These are phyloP conservation scores for Oxyruncus cristatus DNA, from an alignment of 2,113 vertebrate genomes.

Conservation along the genomic window DNA sequence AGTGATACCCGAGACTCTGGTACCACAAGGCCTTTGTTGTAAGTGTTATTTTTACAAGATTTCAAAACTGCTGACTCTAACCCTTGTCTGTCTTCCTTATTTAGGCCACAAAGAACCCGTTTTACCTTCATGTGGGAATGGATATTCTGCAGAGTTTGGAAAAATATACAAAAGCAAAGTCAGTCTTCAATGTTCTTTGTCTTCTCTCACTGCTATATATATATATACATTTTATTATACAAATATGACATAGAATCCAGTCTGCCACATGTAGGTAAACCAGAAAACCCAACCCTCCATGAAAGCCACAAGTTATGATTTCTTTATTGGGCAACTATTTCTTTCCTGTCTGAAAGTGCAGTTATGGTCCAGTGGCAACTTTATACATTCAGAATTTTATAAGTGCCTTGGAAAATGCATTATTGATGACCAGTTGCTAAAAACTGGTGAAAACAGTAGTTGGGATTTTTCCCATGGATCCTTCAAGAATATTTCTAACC, in stretches of 20 bases:
- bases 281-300: not conserved
- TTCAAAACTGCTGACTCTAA: not conserved
- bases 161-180: slow-evolving; percentile 96
- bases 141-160: slow-evolving; percentile 98
- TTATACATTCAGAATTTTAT: not conserved
- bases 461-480: not conserved
- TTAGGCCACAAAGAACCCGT: slow-evolving; percentile 98
- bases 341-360: not conserved
- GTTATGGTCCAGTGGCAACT: not conserved
- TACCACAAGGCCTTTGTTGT: not conserved
- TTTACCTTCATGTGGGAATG: slow-evolving; percentile 98
- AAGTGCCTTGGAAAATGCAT: not conserved
- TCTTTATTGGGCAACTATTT: not conserved
- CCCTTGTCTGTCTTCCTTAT: not conserved
- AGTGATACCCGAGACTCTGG: not conserved
- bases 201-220: not conserved
- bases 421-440: not conserved
- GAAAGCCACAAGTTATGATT: not conserved
- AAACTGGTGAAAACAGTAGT: not conserved
- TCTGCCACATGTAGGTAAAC: slow-evolving; percentile 6
- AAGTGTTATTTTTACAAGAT: not conserved
- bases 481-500: not conserved
- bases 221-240: not conserved
- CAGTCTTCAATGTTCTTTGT: slow-evolving; percentile 38
- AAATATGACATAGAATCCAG: not conserved